phyloP scores from a whole-genome alignment of 1,140 invertebrate species.

The Drosophila punjabiensis region DNA sequence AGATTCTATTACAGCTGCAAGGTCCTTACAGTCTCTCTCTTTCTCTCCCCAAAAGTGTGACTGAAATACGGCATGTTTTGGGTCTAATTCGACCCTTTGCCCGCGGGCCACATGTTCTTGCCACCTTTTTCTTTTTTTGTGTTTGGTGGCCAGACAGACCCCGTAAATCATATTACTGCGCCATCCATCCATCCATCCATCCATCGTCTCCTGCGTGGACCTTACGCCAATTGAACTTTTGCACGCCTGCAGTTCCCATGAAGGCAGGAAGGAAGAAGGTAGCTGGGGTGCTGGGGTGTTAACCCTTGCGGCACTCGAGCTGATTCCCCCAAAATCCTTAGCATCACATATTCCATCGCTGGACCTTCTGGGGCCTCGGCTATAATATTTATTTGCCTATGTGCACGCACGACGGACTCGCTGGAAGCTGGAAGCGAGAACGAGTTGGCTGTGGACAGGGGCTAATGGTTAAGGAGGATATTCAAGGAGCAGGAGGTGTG shows the following conservation, averaged over 20 bases:
- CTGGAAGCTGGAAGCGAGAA: slow-evolving; percentile 26
- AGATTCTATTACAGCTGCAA: too few species aligned
- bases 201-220: slow-evolving; percentile 19
- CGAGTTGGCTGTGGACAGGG: not conserved
- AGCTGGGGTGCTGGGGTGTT: not conserved
- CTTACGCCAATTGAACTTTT: slow-evolving; percentile 47
- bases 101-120: not conserved
- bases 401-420: slow-evolving; percentile 30
- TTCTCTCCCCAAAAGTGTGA: not conserved
- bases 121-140: not conserved
- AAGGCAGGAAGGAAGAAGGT: too few species aligned
- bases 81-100: not conserved
- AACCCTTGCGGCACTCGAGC: slow-evolving; percentile 23
- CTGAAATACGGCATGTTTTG: not conserved
- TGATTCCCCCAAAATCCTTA: not conserved
- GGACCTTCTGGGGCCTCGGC: slow-evolving; percentile 10
- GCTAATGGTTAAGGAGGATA: not conserved
- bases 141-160: slow-evolving; percentile 35
- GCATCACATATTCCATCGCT: slow-evolving; percentile 1
- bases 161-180: slow-evolving; percentile 66
- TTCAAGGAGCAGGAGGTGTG: not conserved
- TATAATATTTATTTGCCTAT: slow-evolving; percentile 58
- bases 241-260: slow-evolving; percentile 22
- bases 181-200: slow-evolving; percentile 11
- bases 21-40: too few species aligned